Evolutionary conservation across 2,888 invertebrate species (phyloP).

Genomic region (Rhagophthalmus giganteus): DNA sequence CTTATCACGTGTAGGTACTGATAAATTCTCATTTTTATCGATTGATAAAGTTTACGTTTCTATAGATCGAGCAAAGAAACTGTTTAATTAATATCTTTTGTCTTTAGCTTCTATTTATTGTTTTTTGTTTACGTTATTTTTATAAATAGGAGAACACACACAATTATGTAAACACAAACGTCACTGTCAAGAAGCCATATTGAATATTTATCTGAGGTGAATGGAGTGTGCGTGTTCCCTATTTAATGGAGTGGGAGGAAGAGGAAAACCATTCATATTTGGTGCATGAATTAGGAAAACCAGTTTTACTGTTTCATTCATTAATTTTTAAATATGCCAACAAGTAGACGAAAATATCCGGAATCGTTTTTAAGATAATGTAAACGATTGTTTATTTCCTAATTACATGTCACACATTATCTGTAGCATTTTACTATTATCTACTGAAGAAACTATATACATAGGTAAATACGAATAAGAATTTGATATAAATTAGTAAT

Average conservation of each 20-base stretch:
- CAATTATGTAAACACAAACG: constrained; percentile 56
- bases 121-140: constrained; percentile 13
- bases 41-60: constrained; percentile 29
- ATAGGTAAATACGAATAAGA: too few species aligned
- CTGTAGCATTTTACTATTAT: not conserved
- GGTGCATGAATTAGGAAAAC: constrained; percentile 27
- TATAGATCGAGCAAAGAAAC: constrained; percentile 13
- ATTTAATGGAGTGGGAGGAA: constrained; percentile 8
- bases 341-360: too few species aligned
- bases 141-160: constrained; percentile 41
- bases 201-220: constrained; percentile 44
- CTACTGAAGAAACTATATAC: too few species aligned
- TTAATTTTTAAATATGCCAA: not conserved
- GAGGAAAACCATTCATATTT: constrained; percentile 25
- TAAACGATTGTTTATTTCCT: not conserved
- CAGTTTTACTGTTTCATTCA: constrained; percentile 8
- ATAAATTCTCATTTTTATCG: constrained; percentile 35
- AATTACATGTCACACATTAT: not conserved
- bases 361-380: not conserved
- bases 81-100: constrained; percentile 14
- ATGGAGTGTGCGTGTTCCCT: constrained; percentile 30
- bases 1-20: constrained; percentile 39
- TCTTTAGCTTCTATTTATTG: constrained; percentile 11
- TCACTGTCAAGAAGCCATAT: constrained; percentile 53
- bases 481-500: too few species aligned